Evolutionary conservation across 2,113 vertebrate genomes (phyloP).

Genomic region (Xenopus laevis): DNA sequence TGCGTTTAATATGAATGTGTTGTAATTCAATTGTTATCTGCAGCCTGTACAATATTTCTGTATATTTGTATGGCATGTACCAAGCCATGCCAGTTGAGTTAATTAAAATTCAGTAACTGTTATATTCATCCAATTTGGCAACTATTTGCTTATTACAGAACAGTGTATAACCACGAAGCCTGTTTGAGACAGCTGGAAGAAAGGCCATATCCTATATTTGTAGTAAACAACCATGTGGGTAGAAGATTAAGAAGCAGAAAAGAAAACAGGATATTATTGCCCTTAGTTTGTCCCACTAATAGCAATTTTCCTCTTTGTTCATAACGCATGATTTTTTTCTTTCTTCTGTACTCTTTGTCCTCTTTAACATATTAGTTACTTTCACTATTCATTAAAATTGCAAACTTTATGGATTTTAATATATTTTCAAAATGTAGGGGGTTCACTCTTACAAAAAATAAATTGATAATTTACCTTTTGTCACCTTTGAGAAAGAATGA

Average conservation of each 20-base stretch:
- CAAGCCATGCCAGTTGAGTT: conserved; percentile 24
- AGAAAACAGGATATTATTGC: conserved; percentile 38
- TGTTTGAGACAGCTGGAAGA: conserved; percentile 46
- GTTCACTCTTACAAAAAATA: too few relatives aligned
- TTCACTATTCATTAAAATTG: too few relatives aligned
- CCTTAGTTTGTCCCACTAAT: conserved; percentile 16
- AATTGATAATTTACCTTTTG: too few relatives aligned
- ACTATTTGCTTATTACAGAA: conserved; percentile 37
- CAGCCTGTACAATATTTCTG: conserved; percentile 7
- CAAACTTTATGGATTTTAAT: too few relatives aligned
- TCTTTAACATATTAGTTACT: too few relatives aligned
- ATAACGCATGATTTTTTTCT: neutral
- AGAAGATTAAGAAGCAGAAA: conserved; percentile 37
- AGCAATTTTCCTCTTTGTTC: neutral
- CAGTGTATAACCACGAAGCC: conserved; percentile 35
- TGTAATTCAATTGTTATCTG: neutral
- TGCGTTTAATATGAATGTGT: too few relatives aligned
- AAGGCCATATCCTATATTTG: conserved; percentile 40
- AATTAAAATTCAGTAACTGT: conserved; percentile 45
- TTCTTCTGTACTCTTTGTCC: neutral
- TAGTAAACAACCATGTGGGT: conserved; percentile 39
- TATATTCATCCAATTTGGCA: conserved; percentile 38
- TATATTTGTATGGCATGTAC: conserved; percentile 1
- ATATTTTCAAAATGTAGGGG: too few relatives aligned
- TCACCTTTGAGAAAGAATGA: too few relatives aligned